Percentiles rank a stretch among this genome's conserved stretches.
Evolutionary conservation across 2,113 vertebrate species (phyloP).

Genomic region (Panthera uncia): DNA sequence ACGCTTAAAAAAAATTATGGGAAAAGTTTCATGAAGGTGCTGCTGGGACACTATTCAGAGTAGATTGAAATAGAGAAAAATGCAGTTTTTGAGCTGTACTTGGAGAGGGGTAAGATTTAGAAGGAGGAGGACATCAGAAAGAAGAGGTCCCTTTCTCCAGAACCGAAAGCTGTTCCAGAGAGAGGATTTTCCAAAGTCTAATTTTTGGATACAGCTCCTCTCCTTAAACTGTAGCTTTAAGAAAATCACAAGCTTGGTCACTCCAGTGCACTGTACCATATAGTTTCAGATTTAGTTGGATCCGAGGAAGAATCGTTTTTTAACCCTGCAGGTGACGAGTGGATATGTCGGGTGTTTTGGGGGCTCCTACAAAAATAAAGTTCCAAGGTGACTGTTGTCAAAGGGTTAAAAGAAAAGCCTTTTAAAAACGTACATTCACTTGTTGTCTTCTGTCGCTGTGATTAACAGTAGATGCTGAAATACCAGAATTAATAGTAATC

Average conservation of each 20-base stretch:
- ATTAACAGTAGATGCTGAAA: slow-evolving; percentile 23
- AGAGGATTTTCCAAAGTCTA: background rate
- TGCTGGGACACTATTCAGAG: background rate
- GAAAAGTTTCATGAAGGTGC: background rate
- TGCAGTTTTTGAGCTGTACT: background rate
- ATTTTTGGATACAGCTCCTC: background rate
- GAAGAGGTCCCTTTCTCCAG: background rate
- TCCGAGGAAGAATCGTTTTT: slow-evolving; percentile 28
- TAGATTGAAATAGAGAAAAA: background rate
- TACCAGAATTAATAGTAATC: slow-evolving; percentile 28
- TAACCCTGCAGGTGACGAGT: slow-evolving; percentile 33
- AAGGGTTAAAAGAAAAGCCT: slow-evolving; percentile 31
- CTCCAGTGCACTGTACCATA: background rate
- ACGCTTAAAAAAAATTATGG: background rate
- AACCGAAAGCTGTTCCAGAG: background rate
- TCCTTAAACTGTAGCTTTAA: background rate
- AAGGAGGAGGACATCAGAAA: background rate
- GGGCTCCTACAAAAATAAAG: background rate
- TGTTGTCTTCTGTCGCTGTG: background rate
- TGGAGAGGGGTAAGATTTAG: background rate
- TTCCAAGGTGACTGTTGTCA: background rate
- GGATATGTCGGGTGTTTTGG: slow-evolving; percentile 21
- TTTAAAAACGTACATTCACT: background rate
- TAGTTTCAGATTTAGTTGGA: slow-evolving; percentile 29
- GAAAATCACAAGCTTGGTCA: background rate